Evolutionary conservation across 2,888 invertebrate species (phyloP).

Genomic region (Drosophila niveifrons): DNA sequence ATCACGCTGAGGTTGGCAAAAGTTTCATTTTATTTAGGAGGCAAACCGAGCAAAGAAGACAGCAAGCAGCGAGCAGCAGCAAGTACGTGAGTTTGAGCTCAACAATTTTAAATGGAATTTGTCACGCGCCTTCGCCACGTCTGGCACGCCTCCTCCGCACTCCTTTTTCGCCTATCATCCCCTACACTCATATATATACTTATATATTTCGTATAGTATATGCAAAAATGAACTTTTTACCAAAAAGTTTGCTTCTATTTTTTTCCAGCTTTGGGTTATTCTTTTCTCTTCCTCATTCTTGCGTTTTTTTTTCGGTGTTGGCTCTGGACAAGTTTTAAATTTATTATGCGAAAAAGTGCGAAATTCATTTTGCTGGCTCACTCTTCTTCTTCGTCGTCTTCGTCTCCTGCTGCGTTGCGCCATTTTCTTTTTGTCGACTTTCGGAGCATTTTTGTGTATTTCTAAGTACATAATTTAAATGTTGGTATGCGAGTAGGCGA

Average conservation of each 20-base stretch:
- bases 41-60: slow-evolving; percentile 33
- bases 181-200: slow-evolving; percentile 24
- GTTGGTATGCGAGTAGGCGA: slow-evolving; percentile 48
- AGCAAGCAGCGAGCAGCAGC: slow-evolving; percentile 19
- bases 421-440: slow-evolving; percentile 77
- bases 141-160: background rate
- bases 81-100: slow-evolving; percentile 57
- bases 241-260: slow-evolving; percentile 70
- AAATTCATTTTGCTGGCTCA: slow-evolving; percentile 83
- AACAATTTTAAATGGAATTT: slow-evolving; percentile 82
- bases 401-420: slow-evolving; percentile 71
- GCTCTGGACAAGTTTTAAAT: slow-evolving; percentile 81
- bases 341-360: slow-evolving; percentile 85
- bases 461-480: slow-evolving; percentile 84
- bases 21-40: slow-evolving; percentile 80
- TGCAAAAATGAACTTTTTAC: slow-evolving; percentile 81
- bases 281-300: slow-evolving; percentile 31
- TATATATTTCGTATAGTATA: slow-evolving; percentile 48
- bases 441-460: slow-evolving; percentile 74
- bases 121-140: slow-evolving; percentile 73
- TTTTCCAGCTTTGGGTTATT: slow-evolving; percentile 49
- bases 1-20: slow-evolving; percentile 79
- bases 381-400: slow-evolving; percentile 36
- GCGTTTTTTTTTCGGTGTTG: slow-evolving; percentile 23
- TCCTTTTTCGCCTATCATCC: slow-evolving; percentile 3